A percentile compares a stretch with the other conserved stretches of the same genome.
phyloP scores from a whole-genome alignment of 2,797 vertebrate genomes.

The Loris lydekkerianus region DNA sequence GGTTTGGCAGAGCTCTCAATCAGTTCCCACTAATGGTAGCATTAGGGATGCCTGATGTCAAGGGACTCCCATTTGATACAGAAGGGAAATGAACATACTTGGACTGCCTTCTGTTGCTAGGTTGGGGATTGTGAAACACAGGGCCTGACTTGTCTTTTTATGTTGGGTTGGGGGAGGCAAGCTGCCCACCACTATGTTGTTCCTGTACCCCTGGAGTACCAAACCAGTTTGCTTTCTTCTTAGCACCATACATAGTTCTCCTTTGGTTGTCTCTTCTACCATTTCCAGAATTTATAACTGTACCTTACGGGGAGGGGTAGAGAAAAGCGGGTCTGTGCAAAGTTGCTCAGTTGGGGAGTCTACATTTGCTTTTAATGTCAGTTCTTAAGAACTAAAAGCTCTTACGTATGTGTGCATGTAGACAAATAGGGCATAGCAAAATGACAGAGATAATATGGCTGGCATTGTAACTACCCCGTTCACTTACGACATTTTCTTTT shows the following conservation, averaged over 20 bases:
- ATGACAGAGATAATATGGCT: conserved; percentile 1
- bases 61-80: neutral
- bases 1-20: neutral
- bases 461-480: neutral
- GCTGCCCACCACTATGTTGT: neutral
- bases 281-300: neutral
- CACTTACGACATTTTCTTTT: conserved; percentile 40
- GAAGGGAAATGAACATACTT: neutral
- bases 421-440: neutral
- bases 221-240: neutral
- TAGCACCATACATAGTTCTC: neutral
- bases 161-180: neutral
- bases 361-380: conserved; percentile 29
- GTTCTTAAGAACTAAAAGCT: neutral
- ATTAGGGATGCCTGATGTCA: neutral
- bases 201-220: neutral
- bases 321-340: neutral
- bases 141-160: neutral
- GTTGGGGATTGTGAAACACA: neutral
- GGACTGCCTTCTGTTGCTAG: neutral
- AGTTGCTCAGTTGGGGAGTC: neutral
- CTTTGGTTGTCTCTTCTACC: neutral
- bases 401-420: neutral
- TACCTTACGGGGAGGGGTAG: neutral
- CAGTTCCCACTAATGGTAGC: neutral